Conservation (phyloP, 2,113 vertebrate genomes). For the Holacanthus passer region DNA sequence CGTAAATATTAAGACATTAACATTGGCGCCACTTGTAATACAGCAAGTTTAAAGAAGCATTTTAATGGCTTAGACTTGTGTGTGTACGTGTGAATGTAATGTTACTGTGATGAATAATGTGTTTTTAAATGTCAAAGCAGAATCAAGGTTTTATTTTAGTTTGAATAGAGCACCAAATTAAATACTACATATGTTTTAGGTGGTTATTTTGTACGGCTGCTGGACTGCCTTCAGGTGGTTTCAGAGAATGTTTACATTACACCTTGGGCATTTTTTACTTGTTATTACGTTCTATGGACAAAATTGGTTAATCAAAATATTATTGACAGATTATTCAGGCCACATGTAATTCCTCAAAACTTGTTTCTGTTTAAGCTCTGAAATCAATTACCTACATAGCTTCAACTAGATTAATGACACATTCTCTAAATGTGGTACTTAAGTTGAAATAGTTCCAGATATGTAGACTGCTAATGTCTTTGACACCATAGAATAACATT, state of each 20-base stretch:
- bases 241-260: too few species aligned
- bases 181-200: not conserved
- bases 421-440: too few species aligned
- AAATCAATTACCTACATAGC: too few species aligned
- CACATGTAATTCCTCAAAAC: too few species aligned
- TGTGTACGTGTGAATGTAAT: not conserved
- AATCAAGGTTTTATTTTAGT: not conserved
- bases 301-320: not conserved
- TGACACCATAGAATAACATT: not conserved
- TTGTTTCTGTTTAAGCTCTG: too few species aligned
- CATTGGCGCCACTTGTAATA: conserved; percentile 2
- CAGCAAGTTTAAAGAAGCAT: conserved; percentile 18
- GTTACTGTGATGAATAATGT: not conserved
- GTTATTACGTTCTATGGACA: not conserved
- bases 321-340: too few species aligned
- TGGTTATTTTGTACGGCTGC: not conserved
- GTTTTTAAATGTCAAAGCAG: not conserved
- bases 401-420: too few species aligned
- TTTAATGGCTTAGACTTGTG: not conserved
- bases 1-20: conserved; percentile 1
- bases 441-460: not conserved
- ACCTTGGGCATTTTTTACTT: too few species aligned
- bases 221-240: not conserved
- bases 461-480: not conserved
- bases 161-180: not conserved